Percentiles rank a stretch among this genome's conserved stretches.
Evolutionary conservation across 2,888 invertebrate species (phyloP).

Genomic region (Cotesia congregata): DNA sequence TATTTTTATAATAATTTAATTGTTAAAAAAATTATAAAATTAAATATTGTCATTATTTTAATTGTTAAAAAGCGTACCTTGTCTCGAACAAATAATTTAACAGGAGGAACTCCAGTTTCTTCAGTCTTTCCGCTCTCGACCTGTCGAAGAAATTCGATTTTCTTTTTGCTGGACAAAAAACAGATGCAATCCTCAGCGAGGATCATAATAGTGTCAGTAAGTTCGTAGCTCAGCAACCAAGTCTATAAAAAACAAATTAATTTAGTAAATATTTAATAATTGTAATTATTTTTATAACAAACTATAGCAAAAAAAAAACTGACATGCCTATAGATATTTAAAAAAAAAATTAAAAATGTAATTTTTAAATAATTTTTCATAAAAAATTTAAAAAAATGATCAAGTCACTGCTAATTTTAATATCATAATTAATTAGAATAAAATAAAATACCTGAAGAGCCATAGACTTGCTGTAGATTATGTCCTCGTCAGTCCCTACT

Average conservation of each 20-base stretch:
- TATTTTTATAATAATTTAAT: not conserved
- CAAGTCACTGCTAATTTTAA: not conserved
- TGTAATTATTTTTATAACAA: no score
- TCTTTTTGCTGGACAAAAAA: slow-evolving; percentile 97
- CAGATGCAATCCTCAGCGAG: slow-evolving; percentile 88
- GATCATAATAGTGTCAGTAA: slow-evolving; percentile 95
- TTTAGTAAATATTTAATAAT: no score
- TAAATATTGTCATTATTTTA: not conserved
- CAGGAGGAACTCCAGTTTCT: slow-evolving; percentile 84
- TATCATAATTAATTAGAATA: not conserved
- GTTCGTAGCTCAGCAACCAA: slow-evolving; percentile 97
- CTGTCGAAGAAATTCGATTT: slow-evolving; percentile 95
- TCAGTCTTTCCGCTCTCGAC: slow-evolving; percentile 85
- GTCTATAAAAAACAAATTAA: slow-evolving; percentile 73
- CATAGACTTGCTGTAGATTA: slow-evolving; percentile 96
- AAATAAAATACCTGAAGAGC: slow-evolving; percentile 82
- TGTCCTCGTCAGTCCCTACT: slow-evolving; percentile 95
- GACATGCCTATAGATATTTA: no score
- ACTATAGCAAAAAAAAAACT: no score
- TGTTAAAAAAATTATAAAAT: slow-evolving; percentile 12
- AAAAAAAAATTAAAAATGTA: no score
- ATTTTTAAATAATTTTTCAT: no score
- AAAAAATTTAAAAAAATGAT: no score
- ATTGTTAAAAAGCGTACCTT: slow-evolving; percentile 76
- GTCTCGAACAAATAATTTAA: slow-evolving; percentile 90